These are phyloP conservation scores for Eupithecia insigniata DNA, from an alignment of 2,888 invertebrate species.

Conservation along the genomic window DNA sequence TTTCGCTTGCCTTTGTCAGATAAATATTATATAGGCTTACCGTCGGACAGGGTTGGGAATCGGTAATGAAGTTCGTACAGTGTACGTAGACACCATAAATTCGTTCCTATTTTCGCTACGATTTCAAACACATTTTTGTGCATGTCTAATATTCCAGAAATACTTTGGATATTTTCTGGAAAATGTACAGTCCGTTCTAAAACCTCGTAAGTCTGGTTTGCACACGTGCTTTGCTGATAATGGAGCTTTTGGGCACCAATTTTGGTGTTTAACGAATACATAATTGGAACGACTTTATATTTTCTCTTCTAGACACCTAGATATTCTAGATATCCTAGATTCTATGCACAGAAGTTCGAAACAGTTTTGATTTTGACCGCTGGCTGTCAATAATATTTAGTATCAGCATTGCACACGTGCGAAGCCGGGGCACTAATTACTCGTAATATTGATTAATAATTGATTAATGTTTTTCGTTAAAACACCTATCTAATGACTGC, in stretches of 20 bases:
- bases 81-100: conserved; percentile 6
- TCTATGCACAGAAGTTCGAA: background rate
- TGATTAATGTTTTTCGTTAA: no score
- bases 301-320: background rate
- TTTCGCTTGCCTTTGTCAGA: conserved; percentile 30
- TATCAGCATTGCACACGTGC: no score
- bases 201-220: background rate
- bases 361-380: background rate
- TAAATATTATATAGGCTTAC: conserved; percentile 45
- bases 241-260: background rate
- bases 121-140: background rate
- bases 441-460: no score
- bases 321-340: no score
- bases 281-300: background rate
- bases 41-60: conserved; percentile 42
- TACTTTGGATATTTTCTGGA: background rate
- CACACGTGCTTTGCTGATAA: background rate
- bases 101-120: background rate
- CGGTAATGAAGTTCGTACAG: conserved; percentile 40
- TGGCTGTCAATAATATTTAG: no score
- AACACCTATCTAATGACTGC: no score
- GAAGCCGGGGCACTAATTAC: no score
- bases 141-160: background rate
- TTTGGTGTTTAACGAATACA: background rate
- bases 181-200: background rate